These are phyloP conservation scores for Mizuhopecten yessoensis DNA, from an alignment of 1,140 invertebrate species.

Conservation along the genomic window DNA sequence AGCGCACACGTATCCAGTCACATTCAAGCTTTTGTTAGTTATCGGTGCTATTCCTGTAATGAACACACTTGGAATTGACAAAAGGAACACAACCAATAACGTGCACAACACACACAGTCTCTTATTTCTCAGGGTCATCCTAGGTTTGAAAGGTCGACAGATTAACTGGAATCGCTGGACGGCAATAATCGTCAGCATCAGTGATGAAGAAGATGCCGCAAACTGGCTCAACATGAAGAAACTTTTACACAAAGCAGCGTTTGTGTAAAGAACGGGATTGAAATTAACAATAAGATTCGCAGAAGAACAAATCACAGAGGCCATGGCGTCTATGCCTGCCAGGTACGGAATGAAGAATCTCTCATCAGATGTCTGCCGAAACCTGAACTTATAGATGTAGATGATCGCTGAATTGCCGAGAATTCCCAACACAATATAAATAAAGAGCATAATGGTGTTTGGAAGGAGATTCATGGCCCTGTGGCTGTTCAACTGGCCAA, in stretches of 20 bases:
- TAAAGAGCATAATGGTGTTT: constrained; percentile 43
- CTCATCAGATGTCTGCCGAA: constrained; percentile 16
- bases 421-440: constrained; percentile 32
- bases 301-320: constrained; percentile 14
- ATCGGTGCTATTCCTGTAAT: background rate
- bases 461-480: background rate
- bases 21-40: background rate
- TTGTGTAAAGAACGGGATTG: constrained; percentile 40
- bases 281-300: constrained; percentile 44
- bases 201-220: constrained; percentile 29
- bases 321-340: constrained; percentile 47
- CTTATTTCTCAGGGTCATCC: background rate
- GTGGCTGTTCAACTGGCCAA: background rate
- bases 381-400: constrained; percentile 46
- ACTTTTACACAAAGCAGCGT: constrained; percentile 26
- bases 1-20: background rate
- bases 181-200: constrained; percentile 38
- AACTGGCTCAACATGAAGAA: constrained; percentile 44
- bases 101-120: background rate
- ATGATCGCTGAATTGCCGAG: constrained; percentile 44
- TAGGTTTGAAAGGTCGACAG: constrained; percentile 39
- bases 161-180: constrained; percentile 39
- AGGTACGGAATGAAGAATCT: constrained; percentile 49
- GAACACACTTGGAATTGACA: background rate
- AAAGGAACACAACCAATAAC: background rate